These are phyloP conservation scores for Patiria pectinifera DNA, from an alignment of 53 echinoderm and acorn worm genomes.

Conservation along the genomic window DNA sequence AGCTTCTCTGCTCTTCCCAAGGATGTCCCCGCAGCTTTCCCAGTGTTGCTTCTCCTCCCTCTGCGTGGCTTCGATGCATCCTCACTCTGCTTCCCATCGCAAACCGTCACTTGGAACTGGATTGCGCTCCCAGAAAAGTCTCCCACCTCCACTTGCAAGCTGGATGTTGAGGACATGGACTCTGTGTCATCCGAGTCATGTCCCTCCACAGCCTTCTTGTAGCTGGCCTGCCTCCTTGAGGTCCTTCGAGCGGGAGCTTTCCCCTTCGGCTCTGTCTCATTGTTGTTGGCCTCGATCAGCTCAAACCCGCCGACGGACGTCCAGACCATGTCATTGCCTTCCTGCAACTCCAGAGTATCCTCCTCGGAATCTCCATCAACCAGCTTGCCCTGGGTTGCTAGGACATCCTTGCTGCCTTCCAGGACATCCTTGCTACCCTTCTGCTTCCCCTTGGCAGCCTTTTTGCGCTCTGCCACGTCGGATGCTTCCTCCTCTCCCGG, in stretches of 20 bases:
- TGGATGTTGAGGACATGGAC: slow-evolving; percentile 68
- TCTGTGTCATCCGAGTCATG: slow-evolving; percentile 74
- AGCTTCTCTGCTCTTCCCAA: not conserved
- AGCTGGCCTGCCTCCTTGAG: slow-evolving; percentile 50
- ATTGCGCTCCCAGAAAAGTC: slow-evolving; percentile 5
- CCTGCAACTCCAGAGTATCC: slow-evolving; percentile 38
- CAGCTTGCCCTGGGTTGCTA: slow-evolving; percentile 2
- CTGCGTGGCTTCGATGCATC: slow-evolving; percentile 28
- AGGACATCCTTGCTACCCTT: slow-evolving; percentile 12
- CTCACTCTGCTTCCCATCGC: slow-evolving; percentile 37
- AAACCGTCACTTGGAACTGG: slow-evolving; percentile 24
- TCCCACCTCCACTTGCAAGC: slow-evolving; percentile 37
- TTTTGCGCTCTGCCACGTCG: not conserved
- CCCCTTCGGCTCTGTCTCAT: slow-evolving; percentile 14
- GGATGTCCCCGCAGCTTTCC: not conserved
- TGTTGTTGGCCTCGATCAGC: slow-evolving; percentile 18
- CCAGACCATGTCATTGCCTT: slow-evolving; percentile 15
- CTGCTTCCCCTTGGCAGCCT: not conserved
- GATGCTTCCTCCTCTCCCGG: not conserved
- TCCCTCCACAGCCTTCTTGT: slow-evolving; percentile 58
- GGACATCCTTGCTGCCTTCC: slow-evolving; percentile 4
- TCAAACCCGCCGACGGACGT: slow-evolving; percentile 23
- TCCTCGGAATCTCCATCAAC: slow-evolving; percentile 69
- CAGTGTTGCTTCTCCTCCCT: slow-evolving; percentile 21
- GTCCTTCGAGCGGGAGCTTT: slow-evolving; percentile 39